Evolutionary conservation across 2,113 vertebrate genomes (phyloP), one percentile per base, ranked within the genome.

Genomic region (Alectura lathami): DNA sequence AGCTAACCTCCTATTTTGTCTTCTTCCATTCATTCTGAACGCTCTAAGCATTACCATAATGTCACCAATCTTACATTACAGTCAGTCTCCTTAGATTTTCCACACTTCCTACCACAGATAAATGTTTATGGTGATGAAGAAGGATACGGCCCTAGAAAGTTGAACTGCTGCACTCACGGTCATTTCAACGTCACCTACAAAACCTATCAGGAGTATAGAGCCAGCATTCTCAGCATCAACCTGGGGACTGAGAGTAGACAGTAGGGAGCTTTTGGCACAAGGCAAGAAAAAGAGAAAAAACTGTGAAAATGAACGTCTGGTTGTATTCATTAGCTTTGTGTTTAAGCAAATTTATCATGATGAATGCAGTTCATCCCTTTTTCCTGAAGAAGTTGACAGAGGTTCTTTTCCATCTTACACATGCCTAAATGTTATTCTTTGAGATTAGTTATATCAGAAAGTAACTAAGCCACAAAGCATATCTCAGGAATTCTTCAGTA

Each of bases 361-460:
- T 21, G 68, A 91, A 91, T 56, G 32, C 42, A 67, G n/a, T 38
- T 74, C 42, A 54, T 6, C 13, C 89, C 13, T 83, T 79, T 68
- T 42, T 63, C 38, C 62, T 38, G 7, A 85, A 86, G 91, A 89
- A 79, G 38, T 9, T 86, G 59, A 26, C 38, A 40, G 36, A 82
- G n/a, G 27, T 12, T 70, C 85, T 72, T 64, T 82, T 48, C 60
- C 56, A 79, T 48, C 64, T 86, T 91, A 43, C n/a, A 56, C 27
- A 36, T 30, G 34, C 20, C 34, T 27, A 77, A 66, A 63, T 56
- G 50, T 88, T 95, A 83, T 74, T 83, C 53, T 91, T 89, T 42
- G 70, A 85, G 38, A 95, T 83, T 63, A 94, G 50, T 51, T 86
- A 86, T 27, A 86, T 27, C 94, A 83, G 54, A 87, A 70, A 92